Conservation (phyloP, 2,888 invertebrate genomes). For the Campopleginae sp. region DNA sequence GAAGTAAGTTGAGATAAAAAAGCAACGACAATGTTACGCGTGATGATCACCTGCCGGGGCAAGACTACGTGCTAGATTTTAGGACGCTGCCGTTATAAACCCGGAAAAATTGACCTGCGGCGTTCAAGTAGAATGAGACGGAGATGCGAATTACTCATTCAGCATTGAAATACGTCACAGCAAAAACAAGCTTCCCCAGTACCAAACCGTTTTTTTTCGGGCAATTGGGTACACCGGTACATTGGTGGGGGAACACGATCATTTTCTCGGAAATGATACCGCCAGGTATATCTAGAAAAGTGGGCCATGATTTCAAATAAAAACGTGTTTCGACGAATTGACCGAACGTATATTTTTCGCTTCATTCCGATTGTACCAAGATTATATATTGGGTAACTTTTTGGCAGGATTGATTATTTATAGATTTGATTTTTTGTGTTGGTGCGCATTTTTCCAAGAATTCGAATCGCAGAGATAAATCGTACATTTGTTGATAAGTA, state of each 20-base stretch:
- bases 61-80: neutral
- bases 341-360: too few relatives aligned
- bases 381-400: too few relatives aligned
- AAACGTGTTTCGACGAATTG: neutral
- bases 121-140: neutral
- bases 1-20: neutral
- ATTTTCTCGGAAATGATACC: neutral
- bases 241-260: neutral
- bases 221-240: neutral
- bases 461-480: too few relatives aligned
- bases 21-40: neutral
- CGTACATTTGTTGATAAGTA: too few relatives aligned
- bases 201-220: neutral
- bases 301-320: neutral
- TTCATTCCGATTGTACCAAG: too few relatives aligned
- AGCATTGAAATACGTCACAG: neutral
- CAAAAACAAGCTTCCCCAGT: neutral
- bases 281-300: neutral
- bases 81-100: neutral
- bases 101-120: neutral
- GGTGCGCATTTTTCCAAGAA: too few relatives aligned
- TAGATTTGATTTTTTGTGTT: too few relatives aligned
- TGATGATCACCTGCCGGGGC: neutral
- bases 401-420: too few relatives aligned
- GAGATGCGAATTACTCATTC: neutral